Percentiles rank a stretch among this genome's conserved stretches.
phyloP scores from a whole-genome alignment of 2,113 vertebrate genomes.

The Rhinichthys klamathensis region DNA sequence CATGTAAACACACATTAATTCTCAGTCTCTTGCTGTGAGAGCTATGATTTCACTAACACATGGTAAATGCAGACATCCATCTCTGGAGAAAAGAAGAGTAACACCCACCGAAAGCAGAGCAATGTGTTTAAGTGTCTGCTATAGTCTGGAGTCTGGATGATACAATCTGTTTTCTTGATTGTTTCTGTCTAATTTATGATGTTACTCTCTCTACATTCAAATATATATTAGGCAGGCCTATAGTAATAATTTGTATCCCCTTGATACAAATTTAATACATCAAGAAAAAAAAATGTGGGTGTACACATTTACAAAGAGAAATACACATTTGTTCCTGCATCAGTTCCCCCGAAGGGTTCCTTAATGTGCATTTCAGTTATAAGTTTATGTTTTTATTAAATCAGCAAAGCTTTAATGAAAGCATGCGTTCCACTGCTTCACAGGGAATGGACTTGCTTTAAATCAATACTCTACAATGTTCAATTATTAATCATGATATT shows the following conservation, averaged over 20 bases:
- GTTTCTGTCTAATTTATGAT: slow-evolving; percentile 37
- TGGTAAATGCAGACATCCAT: slow-evolving; percentile 60
- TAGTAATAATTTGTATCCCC: not conserved
- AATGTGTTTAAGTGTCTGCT: slow-evolving; percentile 67
- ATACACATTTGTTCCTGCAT: slow-evolving; percentile 9
- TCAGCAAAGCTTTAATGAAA: slow-evolving; percentile 37
- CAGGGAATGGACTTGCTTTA: slow-evolving; percentile 70
- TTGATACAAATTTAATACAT: not conserved
- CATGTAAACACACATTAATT: slow-evolving; percentile 24
- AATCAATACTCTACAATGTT: slow-evolving; percentile 78
- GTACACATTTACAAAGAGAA: not conserved
- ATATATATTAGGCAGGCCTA: not conserved
- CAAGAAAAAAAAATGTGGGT: not conserved
- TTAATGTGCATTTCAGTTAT: slow-evolving; percentile 16
- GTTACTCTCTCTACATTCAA: slow-evolving; percentile 9
- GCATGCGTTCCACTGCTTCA: slow-evolving; percentile 59
- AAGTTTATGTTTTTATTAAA: slow-evolving; percentile 46
- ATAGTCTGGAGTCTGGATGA: slow-evolving; percentile 57
- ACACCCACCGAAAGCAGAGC: slow-evolving; percentile 62
- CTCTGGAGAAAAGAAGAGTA: slow-evolving; percentile 66
- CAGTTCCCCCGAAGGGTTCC: not conserved
- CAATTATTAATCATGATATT: slow-evolving; percentile 66
- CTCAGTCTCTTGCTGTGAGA: slow-evolving; percentile 31
- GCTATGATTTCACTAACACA: slow-evolving; percentile 61
- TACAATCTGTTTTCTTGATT: slow-evolving; percentile 37